phyloP scores from a whole-genome alignment of 2,797 vertebrate species.

The Liasis olivaceus region DNA sequence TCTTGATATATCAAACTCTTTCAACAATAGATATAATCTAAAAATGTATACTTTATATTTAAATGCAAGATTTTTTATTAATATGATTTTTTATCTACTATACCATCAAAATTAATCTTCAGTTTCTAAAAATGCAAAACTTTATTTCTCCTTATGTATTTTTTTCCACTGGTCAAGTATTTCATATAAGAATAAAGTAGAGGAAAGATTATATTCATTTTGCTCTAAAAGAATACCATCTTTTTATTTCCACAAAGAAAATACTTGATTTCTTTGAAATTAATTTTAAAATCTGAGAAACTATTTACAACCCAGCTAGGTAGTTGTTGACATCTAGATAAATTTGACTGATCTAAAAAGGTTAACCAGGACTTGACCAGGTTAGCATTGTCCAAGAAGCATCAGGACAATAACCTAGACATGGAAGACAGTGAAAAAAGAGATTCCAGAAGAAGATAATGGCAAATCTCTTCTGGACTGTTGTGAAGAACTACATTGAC shows the following conservation, averaged over 20 bases:
- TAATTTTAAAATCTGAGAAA: neutral
- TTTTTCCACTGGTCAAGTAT: neutral
- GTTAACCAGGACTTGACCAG: neutral
- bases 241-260: neutral
- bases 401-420: neutral
- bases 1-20: neutral
- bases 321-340: neutral
- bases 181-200: neutral
- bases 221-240: too few species aligned
- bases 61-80: neutral
- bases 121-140: neutral
- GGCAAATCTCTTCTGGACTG: neutral
- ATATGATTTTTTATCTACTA: neutral
- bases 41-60: neutral
- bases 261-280: neutral
- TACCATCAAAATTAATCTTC: neutral
- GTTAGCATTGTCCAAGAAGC: neutral
- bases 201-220: too few species aligned
- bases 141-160: neutral
- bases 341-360: neutral
- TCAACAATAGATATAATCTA: neutral
- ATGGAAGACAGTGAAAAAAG: neutral
- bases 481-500: neutral
- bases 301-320: neutral
- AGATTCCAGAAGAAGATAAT: neutral